These are phyloP conservation scores for Connochaetes taurinus DNA, from an alignment of 2,113 vertebrate genomes.

Conservation along the genomic window DNA sequence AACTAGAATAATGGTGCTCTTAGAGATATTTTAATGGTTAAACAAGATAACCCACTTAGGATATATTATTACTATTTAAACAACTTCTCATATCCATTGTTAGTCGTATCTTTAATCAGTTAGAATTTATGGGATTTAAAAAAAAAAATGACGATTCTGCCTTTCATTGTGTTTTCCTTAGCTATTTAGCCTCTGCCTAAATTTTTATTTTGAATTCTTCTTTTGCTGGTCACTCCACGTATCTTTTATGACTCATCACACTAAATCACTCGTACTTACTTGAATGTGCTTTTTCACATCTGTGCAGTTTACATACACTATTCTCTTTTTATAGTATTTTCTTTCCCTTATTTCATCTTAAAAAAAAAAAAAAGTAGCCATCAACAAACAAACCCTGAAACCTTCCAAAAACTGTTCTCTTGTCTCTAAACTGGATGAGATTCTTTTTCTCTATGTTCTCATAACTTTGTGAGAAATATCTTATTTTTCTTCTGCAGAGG, in stretches of 20 bases:
- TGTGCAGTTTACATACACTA: neutral
- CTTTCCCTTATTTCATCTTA: neutral
- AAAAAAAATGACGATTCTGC: neutral
- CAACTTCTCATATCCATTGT: neutral
- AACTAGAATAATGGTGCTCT: neutral
- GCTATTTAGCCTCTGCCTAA: neutral
- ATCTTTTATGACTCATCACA: neutral
- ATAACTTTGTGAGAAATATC: neutral
- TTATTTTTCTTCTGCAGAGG: neutral
- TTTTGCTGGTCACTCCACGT: neutral
- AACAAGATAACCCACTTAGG: neutral
- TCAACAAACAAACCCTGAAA: neutral
- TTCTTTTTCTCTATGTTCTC: neutral
- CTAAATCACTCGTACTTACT: neutral
- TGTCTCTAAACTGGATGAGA: neutral
- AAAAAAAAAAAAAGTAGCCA: neutral
- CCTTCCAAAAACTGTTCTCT: neutral
- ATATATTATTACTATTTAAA: neutral
- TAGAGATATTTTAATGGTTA: neutral
- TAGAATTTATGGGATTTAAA: neutral
- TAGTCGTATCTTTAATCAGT: neutral
- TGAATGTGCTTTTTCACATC: neutral
- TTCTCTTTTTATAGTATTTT: neutral
- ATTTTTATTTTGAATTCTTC: neutral
- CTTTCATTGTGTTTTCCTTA: neutral